phyloP scores from a whole-genome alignment of 2,888 invertebrate genomes.

The Cotesia congregata region DNA sequence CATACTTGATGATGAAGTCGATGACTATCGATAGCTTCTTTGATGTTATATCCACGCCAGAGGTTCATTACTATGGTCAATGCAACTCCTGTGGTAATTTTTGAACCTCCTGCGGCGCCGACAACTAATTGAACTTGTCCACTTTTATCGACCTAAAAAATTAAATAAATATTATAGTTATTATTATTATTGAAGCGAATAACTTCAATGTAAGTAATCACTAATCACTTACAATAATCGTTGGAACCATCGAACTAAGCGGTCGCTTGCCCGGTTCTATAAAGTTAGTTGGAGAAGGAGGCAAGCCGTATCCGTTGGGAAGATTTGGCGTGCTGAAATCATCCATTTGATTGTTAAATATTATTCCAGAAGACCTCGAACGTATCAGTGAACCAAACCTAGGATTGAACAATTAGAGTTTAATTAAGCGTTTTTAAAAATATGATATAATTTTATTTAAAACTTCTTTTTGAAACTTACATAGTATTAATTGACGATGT shows the following conservation, averaged over 20 bases:
- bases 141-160: slow-evolving; percentile 63
- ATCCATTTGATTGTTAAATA: slow-evolving; percentile 97
- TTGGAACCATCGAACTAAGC: slow-evolving; percentile 89
- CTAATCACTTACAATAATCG: slow-evolving; percentile 80
- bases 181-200: background rate
- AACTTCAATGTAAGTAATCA: background rate
- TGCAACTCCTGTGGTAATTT: slow-evolving; percentile 87
- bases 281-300: slow-evolving; percentile 85
- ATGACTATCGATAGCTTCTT: slow-evolving; percentile 78
- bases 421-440: background rate
- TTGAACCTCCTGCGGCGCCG: slow-evolving; percentile 92
- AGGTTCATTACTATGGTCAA: slow-evolving; percentile 76
- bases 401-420: slow-evolving; percentile 18
- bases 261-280: slow-evolving; percentile 86
- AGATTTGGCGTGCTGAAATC: slow-evolving; percentile 89
- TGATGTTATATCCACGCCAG: slow-evolving; percentile 77
- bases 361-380: slow-evolving; percentile 85
- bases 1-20: slow-evolving; percentile 89
- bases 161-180: slow-evolving; percentile 4
- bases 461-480: slow-evolving; percentile 70
- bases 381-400: slow-evolving; percentile 84
- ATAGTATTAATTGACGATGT: slow-evolving; percentile 91
- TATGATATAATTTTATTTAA: slow-evolving; percentile 1
- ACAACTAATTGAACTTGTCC: slow-evolving; percentile 75
- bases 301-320: slow-evolving; percentile 78